These are phyloP conservation scores for Gadopsis bispinosus DNA, from an alignment of 2,797 vertebrate species.

Conservation along the genomic window DNA sequence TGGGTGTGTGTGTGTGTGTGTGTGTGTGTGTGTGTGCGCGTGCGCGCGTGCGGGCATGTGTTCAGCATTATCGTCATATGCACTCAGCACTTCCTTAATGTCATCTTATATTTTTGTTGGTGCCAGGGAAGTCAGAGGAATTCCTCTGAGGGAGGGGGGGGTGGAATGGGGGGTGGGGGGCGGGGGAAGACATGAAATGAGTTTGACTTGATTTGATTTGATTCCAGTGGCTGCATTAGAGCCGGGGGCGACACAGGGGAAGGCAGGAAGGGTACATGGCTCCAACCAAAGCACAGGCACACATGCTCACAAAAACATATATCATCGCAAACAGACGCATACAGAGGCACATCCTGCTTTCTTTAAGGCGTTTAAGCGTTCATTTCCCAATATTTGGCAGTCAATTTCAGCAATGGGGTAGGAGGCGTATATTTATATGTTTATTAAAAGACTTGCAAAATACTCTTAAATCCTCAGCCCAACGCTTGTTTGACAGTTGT, in stretches of 20 bases:
- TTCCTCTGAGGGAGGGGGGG: slow-evolving; percentile 12
- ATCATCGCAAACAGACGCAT: slow-evolving; percentile 18
- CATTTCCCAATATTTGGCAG: slow-evolving; percentile 27
- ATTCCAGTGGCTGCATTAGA: slow-evolving; percentile 48
- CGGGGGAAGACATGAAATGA: slow-evolving; percentile 34
- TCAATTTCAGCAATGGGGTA: neutral
- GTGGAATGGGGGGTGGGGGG: neutral
- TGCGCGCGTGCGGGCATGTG: slow-evolving; percentile 1
- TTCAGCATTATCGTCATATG: slow-evolving; percentile 2
- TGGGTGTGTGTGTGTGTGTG: neutral
- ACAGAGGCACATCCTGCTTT: slow-evolving; percentile 3
- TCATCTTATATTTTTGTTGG: slow-evolving; percentile 53
- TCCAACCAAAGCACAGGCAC: slow-evolving; percentile 14
- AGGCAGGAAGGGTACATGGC: slow-evolving; percentile 10
- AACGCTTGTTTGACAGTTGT: slow-evolving; percentile 50
- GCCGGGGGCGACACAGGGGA: slow-evolving; percentile 11
- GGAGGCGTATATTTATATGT: slow-evolving; percentile 16
- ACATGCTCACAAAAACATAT: slow-evolving; percentile 23
- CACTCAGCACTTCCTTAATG: slow-evolving; percentile 37
- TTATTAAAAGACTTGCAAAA: slow-evolving; percentile 57
- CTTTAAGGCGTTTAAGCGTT: slow-evolving; percentile 3
- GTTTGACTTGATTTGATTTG: slow-evolving; percentile 60
- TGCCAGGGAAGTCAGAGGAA: slow-evolving; percentile 33
- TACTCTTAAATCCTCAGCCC: slow-evolving; percentile 42
- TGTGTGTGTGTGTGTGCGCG: slow-evolving; percentile 2